Evolutionary conservation across 92 coral and sea anemone species (phyloP), one percentile per base, ranked within the genome.

Genomic region (Meandrina meandrites): DNA sequence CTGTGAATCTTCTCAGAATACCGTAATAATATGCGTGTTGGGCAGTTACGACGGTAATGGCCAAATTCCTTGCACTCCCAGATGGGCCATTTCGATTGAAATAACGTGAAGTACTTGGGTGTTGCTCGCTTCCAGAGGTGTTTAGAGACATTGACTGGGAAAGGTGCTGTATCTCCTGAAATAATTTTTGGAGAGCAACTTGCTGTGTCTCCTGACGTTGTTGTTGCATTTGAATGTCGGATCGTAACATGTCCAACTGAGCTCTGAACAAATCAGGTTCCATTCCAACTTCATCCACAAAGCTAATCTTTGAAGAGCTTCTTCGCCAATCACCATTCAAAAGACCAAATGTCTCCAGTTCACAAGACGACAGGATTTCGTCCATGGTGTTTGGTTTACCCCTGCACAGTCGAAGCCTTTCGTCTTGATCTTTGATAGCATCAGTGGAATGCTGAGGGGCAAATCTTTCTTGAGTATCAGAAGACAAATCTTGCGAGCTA

Each of bases 391-490:
- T 32, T 37, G 90, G 93, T 90, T 90, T 90, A 67, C 75, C 82
- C 32, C 84, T 56, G 34, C 87, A 74, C 75, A 87, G 37, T 34
- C 76, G 78, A 31, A 87, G 74, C 53, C 91, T 78, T 76, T 90
- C 88, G 21, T 90, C 90, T 28, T 68, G 75, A 40, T 75, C 77
- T 27, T 7, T 31, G 47, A 91, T 14, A 10, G 91, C 94, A 62
- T 91, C 94, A 27, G 88, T 86, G 31, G 84, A 91, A 36, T 88
- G 88, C 78, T 90, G 91, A 13, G 87, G n/a, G n/a, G n/a, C n/a
- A n/a, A n/a, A n/a, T n/a, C n/a, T n/a, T n/a, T n/a, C n/a, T n/a
- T n/a, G n/a, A n/a, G n/a, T n/a, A n/a, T n/a, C n/a, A n/a, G n/a
- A n/a, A n/a, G n/a, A n/a, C n/a, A n/a, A n/a, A n/a, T n/a, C n/a